These are phyloP conservation scores for Babyrousa celebensis DNA, from an alignment of 2,797 vertebrate genomes.

Conservation along the genomic window DNA sequence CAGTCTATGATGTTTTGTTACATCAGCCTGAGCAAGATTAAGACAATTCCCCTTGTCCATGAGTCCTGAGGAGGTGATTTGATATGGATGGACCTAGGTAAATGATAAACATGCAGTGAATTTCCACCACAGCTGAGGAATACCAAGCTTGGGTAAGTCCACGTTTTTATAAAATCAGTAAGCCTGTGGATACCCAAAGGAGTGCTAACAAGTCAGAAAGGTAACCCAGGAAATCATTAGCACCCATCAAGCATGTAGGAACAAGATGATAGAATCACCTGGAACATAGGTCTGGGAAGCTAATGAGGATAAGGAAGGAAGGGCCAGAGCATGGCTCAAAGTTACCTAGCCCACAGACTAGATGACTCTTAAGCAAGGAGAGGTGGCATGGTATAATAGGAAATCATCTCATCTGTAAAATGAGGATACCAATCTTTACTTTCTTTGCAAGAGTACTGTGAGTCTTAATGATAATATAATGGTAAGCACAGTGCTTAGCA, in stretches of 20 bases:
- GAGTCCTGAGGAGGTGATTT: slow-evolving; percentile 28
- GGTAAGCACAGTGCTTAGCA: neutral
- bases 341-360: neutral
- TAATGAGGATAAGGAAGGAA: neutral
- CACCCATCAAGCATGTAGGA: neutral
- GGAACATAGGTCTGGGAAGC: neutral
- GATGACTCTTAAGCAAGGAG: neutral
- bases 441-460: neutral
- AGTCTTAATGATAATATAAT: neutral
- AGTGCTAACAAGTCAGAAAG: neutral
- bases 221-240: slow-evolving; percentile 48
- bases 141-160: neutral
- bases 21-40: neutral
- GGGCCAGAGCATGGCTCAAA: slow-evolving; percentile 7
- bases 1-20: neutral
- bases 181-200: neutral
- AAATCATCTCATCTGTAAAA: slow-evolving; percentile 60
- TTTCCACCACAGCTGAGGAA: slow-evolving; percentile 43
- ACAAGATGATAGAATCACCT: neutral
- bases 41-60: neutral
- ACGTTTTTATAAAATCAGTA: neutral
- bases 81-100: neutral
- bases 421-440: slow-evolving; percentile 2
- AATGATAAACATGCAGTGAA: neutral
- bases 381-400: neutral